A percentile compares a stretch with the other conserved stretches of the same genome.
These are phyloP conservation scores for Lanius ludovicianus DNA, from an alignment of 2,113 vertebrate species.

Conservation along the genomic window DNA sequence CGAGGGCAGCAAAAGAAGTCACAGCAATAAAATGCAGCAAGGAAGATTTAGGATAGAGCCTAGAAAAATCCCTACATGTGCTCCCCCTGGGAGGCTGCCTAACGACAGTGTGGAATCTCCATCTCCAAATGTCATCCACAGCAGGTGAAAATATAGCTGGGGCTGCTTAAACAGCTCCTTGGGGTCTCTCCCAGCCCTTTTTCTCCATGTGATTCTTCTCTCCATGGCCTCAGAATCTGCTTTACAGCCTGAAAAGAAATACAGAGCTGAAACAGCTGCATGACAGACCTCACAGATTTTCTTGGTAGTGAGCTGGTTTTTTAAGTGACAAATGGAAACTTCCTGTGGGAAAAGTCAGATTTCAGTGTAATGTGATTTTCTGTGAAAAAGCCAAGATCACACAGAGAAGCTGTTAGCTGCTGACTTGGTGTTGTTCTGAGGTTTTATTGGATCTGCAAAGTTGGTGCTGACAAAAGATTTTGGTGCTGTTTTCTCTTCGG, in stretches of 20 bases:
- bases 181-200: not conserved
- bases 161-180: not conserved
- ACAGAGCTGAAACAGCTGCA: not conserved
- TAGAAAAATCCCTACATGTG: not conserved
- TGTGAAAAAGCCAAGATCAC: not conserved
- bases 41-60: not conserved
- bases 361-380: not conserved
- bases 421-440: not conserved
- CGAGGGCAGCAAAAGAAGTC: not conserved
- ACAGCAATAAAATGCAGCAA: not conserved
- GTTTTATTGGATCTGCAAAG: not conserved
- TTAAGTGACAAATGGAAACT: not conserved
- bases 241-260: not conserved
- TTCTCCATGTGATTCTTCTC: not conserved
- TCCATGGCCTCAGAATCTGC: not conserved
- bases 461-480: not conserved
- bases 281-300: not conserved
- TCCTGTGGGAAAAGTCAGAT: not conserved
- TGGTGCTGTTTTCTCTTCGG: not conserved
- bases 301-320: not conserved
- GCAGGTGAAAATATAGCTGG: not conserved
- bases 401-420: not conserved
- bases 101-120: not conserved
- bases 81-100: not conserved
- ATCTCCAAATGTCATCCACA: not conserved